These are phyloP conservation scores for Zosterops pallidus DNA, from an alignment of 2,113 vertebrate genomes.

Conservation along the genomic window DNA sequence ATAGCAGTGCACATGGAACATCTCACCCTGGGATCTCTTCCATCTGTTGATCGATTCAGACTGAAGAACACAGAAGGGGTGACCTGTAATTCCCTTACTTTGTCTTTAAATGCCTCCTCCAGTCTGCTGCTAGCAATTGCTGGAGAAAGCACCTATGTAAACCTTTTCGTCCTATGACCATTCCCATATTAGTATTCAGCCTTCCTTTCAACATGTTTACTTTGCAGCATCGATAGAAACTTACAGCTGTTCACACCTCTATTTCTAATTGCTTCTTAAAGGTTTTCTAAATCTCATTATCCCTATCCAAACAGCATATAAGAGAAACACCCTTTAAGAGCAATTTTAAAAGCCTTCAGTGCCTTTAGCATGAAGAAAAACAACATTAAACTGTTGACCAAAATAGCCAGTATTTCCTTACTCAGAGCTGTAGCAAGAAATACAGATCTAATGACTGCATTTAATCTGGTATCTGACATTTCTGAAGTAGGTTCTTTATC, in stretches of 20 bases:
- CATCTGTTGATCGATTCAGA: not conserved
- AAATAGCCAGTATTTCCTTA: not conserved
- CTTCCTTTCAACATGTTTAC: not conserved
- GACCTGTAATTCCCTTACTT: not conserved
- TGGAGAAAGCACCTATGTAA: not conserved
- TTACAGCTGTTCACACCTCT: not conserved
- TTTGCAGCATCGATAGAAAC: not conserved
- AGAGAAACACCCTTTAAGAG: not conserved
- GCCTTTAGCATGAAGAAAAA: not conserved
- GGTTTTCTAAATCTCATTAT: not conserved
- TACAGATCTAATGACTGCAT: not conserved
- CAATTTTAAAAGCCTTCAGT: not conserved
- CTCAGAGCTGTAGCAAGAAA: not conserved
- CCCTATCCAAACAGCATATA: not conserved
- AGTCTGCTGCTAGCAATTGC: not conserved
- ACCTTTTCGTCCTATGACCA: not conserved
- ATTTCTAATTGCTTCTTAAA: not conserved
- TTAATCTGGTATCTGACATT: not conserved
- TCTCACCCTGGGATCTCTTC: not conserved
- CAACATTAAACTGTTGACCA: not conserved
- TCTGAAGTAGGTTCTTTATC: not conserved
- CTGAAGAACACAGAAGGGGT: not conserved
- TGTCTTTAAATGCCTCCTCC: not conserved
- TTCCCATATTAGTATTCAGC: not conserved
- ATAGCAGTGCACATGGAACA: not conserved